Evolutionary conservation across 2,888 invertebrate species (phyloP).

Genomic region (Drosophila borborema): DNA sequence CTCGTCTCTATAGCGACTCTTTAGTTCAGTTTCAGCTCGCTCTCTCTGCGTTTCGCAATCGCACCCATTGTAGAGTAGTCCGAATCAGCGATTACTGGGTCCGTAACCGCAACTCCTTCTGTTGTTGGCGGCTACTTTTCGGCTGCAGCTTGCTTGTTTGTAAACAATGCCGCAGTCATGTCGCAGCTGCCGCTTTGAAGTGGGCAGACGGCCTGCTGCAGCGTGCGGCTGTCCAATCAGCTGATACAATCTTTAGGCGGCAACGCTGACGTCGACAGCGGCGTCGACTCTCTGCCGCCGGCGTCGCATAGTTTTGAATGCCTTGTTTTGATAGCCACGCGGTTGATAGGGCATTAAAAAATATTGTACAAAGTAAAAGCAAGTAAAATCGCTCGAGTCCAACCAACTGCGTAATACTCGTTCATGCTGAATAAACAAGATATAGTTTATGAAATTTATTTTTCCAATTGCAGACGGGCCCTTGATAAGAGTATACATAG

Average conservation of each 20-base stretch:
- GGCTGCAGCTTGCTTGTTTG: conserved; percentile 49
- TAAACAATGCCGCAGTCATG: conserved; percentile 73
- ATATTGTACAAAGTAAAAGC: conserved; percentile 35
- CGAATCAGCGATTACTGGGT: conserved; percentile 10
- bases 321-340: conserved; percentile 22
- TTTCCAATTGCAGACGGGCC: background rate
- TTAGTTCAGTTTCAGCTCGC: conserved; percentile 1
- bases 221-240: conserved; percentile 53
- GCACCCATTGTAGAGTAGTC: conserved; percentile 25
- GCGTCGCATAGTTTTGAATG: conserved; percentile 39
- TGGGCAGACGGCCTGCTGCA: conserved; percentile 63
- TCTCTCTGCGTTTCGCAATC: conserved; percentile 4
- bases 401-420: conserved; percentile 8
- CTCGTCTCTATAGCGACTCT: background rate
- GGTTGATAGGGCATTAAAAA: conserved; percentile 55
- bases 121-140: conserved; percentile 31
- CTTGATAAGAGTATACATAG: too few relatives aligned
- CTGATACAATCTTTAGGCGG: conserved; percentile 64
- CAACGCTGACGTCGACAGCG: conserved; percentile 19
- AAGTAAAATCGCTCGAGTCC: background rate
- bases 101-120: conserved; percentile 10
- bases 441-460: background rate
- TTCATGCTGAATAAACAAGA: background rate
- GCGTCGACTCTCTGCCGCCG: conserved; percentile 18
- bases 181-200: conserved; percentile 65